Percentiles rank a stretch among this genome's conserved stretches.
These are phyloP conservation scores for Nannospalax galili DNA, from an alignment of 2,113 vertebrate species.

Conservation along the genomic window DNA sequence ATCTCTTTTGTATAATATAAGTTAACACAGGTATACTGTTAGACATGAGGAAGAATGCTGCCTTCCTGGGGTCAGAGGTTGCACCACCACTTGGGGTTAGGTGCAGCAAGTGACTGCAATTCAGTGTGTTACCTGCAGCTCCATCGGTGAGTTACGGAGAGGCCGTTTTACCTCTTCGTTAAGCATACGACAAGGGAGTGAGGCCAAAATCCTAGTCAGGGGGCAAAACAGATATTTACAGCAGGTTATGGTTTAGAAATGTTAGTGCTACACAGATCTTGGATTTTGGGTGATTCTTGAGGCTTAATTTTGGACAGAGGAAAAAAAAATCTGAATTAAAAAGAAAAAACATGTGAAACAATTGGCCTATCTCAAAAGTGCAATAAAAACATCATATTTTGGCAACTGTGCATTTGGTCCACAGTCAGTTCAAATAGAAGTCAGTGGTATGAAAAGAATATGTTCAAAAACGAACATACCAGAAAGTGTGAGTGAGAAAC, in stretches of 20 bases:
- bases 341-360: neutral
- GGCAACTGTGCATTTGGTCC: constrained; percentile 13
- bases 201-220: constrained; percentile 17
- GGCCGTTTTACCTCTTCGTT: too few relatives aligned
- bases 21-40: neutral
- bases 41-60: neutral
- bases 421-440: neutral
- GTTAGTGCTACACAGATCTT: neutral
- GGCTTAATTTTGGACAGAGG: neutral
- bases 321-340: constrained; percentile 8
- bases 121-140: neutral
- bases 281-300: neutral
- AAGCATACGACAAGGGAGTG: constrained; percentile 13
- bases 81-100: too few relatives aligned
- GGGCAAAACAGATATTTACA: constrained; percentile 43
- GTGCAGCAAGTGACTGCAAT: neutral
- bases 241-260: neutral
- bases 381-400: neutral
- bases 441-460: neutral
- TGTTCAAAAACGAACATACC: neutral
- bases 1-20: neutral
- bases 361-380: neutral
- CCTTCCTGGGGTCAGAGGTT: neutral
- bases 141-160: neutral
- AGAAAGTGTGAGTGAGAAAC: neutral